Evolutionary conservation across 30 jellyfish, hydroid and myxozoan genomes (phyloP).

Genomic region (Phacellophora camtschatica): DNA sequence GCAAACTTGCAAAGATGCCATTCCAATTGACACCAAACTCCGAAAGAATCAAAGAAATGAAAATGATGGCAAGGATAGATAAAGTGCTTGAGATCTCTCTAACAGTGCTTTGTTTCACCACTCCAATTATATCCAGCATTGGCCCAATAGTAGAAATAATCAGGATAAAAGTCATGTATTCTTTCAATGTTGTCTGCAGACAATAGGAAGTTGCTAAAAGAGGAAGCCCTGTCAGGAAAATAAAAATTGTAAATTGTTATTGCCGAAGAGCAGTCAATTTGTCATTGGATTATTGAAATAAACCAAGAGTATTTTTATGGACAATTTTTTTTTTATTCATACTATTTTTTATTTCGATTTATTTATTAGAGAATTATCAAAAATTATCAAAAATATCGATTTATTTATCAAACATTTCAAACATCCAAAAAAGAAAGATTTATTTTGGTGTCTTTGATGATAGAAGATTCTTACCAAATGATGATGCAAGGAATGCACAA

Average conservation of each 20-base stretch:
- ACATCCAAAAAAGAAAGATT: no score
- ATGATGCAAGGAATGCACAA: conserved; percentile 49
- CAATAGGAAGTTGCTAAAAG: conserved; percentile 50
- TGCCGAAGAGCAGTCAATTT: not conserved
- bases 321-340: no score
- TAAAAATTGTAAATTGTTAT: not conserved
- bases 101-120: not conserved
- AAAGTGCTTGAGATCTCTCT: conserved; percentile 33
- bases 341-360: no score
- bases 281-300: not conserved
- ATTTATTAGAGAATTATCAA: no score
- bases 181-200: not conserved
- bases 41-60: not conserved
- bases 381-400: no score
- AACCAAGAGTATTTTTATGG: not conserved
- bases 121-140: conserved; percentile 9
- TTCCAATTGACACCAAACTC: not conserved
- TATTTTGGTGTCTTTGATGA: no score
- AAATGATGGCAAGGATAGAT: conserved; percentile 19
- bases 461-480: conserved; percentile 45
- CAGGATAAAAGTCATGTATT: not conserved
- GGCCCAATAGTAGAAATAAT: conserved; percentile 38
- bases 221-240: conserved; percentile 29
- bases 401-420: no score
- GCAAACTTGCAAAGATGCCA: conserved; percentile 21